Conservation (phyloP, 2,113 vertebrate species). For the Seriola rivoliana region DNA sequence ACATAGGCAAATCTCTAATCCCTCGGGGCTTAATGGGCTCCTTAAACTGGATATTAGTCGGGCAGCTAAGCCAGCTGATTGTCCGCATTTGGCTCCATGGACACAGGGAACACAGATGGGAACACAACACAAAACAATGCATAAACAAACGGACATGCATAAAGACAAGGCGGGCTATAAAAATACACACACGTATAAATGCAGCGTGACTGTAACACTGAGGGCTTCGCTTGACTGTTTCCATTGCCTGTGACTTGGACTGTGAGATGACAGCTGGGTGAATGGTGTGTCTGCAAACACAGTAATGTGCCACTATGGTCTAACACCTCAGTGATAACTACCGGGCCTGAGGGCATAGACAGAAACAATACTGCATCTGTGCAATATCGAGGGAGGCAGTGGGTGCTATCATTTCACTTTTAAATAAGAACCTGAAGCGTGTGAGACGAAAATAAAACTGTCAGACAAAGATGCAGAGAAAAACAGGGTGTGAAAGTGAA, state of each 20-base stretch:
- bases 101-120: constrained; percentile 41
- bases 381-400: constrained; percentile 1
- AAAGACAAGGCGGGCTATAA: constrained; percentile 15
- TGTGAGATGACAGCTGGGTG: constrained; percentile 44
- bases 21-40: constrained; percentile 62
- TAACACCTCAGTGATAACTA: constrained; percentile 18
- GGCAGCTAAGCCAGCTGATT: constrained; percentile 62
- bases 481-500: constrained; percentile 49
- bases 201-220: constrained; percentile 23
- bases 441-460: constrained; percentile 24
- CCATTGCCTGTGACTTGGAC: constrained; percentile 42
- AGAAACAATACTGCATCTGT: background rate
- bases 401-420: constrained; percentile 25
- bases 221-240: constrained; percentile 47
- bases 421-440: constrained; percentile 35
- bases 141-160: constrained; percentile 46
- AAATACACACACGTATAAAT: constrained; percentile 49
- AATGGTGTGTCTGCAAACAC: constrained; percentile 36
- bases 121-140: constrained; percentile 52
- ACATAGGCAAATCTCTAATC: constrained; percentile 67
- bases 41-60: constrained; percentile 66
- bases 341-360: background rate
- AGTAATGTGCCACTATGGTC: constrained; percentile 15
- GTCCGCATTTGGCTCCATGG: constrained; percentile 50
- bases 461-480: constrained; percentile 16